Evolutionary conservation across 2,113 vertebrate species (phyloP).

Genomic region (Peromyscus leucopus): DNA sequence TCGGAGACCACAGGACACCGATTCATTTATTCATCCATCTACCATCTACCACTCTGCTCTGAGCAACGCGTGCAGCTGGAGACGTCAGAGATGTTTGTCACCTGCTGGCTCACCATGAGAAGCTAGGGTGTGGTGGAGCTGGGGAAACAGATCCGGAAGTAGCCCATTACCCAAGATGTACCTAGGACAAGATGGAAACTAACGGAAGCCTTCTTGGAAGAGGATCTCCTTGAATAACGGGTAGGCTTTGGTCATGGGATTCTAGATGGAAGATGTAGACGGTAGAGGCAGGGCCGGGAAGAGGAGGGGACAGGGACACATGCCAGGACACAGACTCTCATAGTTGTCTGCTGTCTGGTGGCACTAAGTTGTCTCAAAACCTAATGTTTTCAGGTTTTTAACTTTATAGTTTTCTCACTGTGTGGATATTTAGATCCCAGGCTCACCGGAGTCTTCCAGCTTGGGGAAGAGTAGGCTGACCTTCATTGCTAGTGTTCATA

Average conservation of each 20-base stretch:
- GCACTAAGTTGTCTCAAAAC: neutral
- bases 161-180: neutral
- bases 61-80: neutral
- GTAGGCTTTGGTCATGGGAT: neutral
- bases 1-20: rapidly evolving
- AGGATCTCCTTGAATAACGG: neutral
- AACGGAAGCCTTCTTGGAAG: neutral
- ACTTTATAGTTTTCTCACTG: neutral
- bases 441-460: neutral
- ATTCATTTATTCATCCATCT: neutral
- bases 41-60: neutral
- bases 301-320: neutral
- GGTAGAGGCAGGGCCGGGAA: neutral
- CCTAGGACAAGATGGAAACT: neutral
- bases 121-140: too few relatives aligned
- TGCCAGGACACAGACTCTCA: too few relatives aligned
- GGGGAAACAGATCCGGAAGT: neutral
- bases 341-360: neutral
- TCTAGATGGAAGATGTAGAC: neutral
- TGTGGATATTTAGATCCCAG: neutral
- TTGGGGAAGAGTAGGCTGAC: neutral
- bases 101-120: neutral
- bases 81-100: neutral
- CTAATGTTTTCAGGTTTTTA: neutral
- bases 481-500: neutral